Percentiles rank a stretch among this genome's conserved stretches.
These are phyloP conservation scores for Gorsachius magnificus DNA, from an alignment of 2,797 vertebrate genomes.

Conservation along the genomic window DNA sequence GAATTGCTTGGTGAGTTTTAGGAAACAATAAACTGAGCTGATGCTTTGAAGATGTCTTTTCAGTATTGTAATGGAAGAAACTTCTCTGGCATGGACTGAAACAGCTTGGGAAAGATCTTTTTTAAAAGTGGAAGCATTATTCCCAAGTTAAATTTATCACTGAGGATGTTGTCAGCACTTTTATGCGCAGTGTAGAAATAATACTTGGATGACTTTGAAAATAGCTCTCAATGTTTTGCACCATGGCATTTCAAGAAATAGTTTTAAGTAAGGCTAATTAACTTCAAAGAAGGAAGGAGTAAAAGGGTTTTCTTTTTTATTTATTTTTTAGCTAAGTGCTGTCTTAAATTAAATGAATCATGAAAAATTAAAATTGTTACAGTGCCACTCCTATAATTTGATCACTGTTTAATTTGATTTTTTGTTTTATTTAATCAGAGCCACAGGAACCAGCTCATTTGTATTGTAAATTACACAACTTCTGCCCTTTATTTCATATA, in stretches of 20 bases:
- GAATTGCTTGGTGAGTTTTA: background rate
- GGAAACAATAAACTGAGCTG: background rate
- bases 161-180: slow-evolving; percentile 14
- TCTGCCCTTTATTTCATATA: slow-evolving; percentile 73
- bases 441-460: slow-evolving; percentile 72
- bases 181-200: background rate
- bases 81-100: background rate
- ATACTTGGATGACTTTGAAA: slow-evolving; percentile 33
- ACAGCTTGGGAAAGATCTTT: background rate
- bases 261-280: slow-evolving; percentile 54
- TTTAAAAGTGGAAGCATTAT: background rate
- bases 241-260: slow-evolving; percentile 12
- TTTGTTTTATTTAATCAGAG: slow-evolving; percentile 75
- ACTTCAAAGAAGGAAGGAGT: slow-evolving; percentile 40
- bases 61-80: background rate
- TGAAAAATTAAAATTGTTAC: slow-evolving; percentile 59
- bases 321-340: slow-evolving; percentile 50
- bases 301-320: slow-evolving; percentile 23
- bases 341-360: slow-evolving; percentile 59
- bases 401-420: slow-evolving; percentile 68
- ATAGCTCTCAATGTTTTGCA: background rate
- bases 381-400: slow-evolving; percentile 59
- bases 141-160: background rate
- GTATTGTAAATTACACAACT: slow-evolving; percentile 75
- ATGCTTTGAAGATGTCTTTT: background rate